Base-by-base conservation (phyloP, 2,888 invertebrate species). In the Torymus auratus region DNA sequence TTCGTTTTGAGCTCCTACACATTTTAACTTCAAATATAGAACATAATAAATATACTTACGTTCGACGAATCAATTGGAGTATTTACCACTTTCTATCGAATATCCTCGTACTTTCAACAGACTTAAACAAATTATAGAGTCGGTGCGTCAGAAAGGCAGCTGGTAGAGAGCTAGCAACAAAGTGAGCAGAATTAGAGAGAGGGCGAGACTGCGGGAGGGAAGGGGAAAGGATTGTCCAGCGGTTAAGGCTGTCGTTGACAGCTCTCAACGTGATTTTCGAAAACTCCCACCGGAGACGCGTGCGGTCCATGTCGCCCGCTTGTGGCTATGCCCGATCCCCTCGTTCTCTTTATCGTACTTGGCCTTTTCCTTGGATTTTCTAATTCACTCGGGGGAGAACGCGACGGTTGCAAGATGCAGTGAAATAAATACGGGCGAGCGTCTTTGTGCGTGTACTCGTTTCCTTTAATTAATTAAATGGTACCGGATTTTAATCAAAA, bases 201-300 rank as follows among this genome's bases (percentile, higher is more conserved):
- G 28, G 2, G 13, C 7, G 61, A 2, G 55, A 11, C n/a, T n/a
- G n/a, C n/a, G 13, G 55, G 61, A 15, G 3, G 10, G 15, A 1
- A 11, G 75, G 52, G n/a, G 41, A 56, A 69, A 68, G 62, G 61
- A 67, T 77, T 77, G 81, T 72, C 75, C 67, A 12, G 73, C 73
- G 69, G 77, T 73, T 53, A 55, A 70, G 23, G 62, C 64, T 81
- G 81, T 14, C 61, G 73, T 15, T 78, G 78, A 81, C 81, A 81
- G 81, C 65, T 62, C 28, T 52, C 65, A 4, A 50, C 55, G 71
- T 64, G 74, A 74, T 74, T 78, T 81, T 74, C 72, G 81, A 81
- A 81, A 81, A 78, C 50, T 74, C 70, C 70, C 65, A 53, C 60
- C 64, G 67, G 65, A 65, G 74, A n/a, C 41, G 28, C 12, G 20